These are phyloP conservation scores for Leptinotarsa tumamoca DNA, from an alignment of 2,888 invertebrate genomes.

Conservation along the genomic window DNA sequence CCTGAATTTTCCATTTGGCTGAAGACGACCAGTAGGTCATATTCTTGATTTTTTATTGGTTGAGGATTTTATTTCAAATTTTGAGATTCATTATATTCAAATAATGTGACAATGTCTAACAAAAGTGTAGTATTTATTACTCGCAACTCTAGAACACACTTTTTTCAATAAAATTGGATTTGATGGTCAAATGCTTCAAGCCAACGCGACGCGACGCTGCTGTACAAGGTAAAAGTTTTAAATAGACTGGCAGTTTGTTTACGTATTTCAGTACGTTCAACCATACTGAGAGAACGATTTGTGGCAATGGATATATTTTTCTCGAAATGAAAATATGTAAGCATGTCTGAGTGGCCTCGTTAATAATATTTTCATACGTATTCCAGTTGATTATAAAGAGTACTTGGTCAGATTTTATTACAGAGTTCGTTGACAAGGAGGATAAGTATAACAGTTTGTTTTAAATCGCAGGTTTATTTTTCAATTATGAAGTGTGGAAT, in stretches of 20 bases:
- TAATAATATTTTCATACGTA: conserved; percentile 10
- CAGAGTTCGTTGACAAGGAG: background rate
- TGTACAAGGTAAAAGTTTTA: background rate
- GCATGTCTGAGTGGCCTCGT: conserved; percentile 1
- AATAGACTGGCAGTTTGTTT: conserved; percentile 11
- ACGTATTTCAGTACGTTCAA: conserved; percentile 16
- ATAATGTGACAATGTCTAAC: too few relatives aligned
- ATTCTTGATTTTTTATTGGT: too few relatives aligned
- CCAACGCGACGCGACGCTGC: background rate
- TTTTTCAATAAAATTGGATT: too few relatives aligned
- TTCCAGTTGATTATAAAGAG: background rate
- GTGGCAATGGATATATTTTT: conserved; percentile 4
- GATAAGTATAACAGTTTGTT: background rate
- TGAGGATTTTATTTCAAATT: too few relatives aligned
- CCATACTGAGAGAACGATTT: background rate
- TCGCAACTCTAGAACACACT: too few relatives aligned
- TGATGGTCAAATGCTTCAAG: too few relatives aligned
- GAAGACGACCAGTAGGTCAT: too few relatives aligned
- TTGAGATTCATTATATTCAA: too few relatives aligned
- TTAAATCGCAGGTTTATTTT: too few relatives aligned
- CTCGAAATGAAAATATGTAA: conserved; percentile 1
- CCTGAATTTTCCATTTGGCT: too few relatives aligned
- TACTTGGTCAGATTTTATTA: background rate
- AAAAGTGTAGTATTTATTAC: too few relatives aligned
- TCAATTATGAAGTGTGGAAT: too few relatives aligned